Evolutionary conservation across 2,113 vertebrate genomes (phyloP).

Genomic region (Pituophis catenifer): DNA sequence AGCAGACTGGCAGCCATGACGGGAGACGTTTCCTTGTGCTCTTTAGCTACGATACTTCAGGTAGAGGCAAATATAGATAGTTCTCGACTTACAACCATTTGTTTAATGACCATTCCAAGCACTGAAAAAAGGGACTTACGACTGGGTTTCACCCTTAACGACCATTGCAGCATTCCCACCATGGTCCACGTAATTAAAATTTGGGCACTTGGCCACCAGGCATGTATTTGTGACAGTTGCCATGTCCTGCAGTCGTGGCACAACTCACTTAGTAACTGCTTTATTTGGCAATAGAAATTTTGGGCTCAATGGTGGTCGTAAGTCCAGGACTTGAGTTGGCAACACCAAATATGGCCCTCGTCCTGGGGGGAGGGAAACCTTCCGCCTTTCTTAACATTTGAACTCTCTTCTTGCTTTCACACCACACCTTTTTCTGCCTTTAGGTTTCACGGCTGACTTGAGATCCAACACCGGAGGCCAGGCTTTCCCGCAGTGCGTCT

Average conservation of each 20-base stretch:
- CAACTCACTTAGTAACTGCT: neutral
- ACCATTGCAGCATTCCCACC: neutral
- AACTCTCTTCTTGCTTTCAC: neutral
- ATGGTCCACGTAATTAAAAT: neutral
- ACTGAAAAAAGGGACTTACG: no score
- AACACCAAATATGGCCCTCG: neutral
- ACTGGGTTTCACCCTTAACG: no score
- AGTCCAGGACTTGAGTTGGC: neutral
- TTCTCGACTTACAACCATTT: neutral
- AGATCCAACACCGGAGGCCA: conserved; percentile 91
- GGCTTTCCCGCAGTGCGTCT: conserved; percentile 95
- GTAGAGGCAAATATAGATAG: neutral
- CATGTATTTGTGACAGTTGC: neutral
- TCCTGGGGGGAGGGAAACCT: no score
- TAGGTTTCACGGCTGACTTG: conserved; percentile 93
- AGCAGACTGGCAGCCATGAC: no score
- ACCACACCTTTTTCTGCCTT: fast-evolving
- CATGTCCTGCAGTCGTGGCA: neutral
- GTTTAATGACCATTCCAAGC: no score
- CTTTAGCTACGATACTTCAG: neutral
- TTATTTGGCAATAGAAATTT: neutral
- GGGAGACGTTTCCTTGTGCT: neutral
- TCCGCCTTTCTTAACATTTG: neutral
- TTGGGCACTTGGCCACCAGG: neutral
- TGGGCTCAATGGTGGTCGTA: neutral